Base-by-base conservation (phyloP, 2,797 vertebrate genomes). In the Chiloscyllium punctatum region DNA sequence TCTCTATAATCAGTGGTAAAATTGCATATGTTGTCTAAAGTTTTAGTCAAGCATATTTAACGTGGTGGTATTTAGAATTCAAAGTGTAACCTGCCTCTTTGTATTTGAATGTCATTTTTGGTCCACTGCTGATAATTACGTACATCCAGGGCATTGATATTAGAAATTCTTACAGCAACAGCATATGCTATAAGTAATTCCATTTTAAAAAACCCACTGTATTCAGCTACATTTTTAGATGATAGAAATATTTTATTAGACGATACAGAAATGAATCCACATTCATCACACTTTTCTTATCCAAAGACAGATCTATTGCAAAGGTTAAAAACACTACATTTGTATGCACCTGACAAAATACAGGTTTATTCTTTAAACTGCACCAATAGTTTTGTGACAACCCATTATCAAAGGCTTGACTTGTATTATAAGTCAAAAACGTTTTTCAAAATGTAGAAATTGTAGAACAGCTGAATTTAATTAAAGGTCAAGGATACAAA, bases 261-360 rank as follows among this genome's bases (percentile, higher is more conserved):
- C n/a, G 57, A 91, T 62, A 21, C 53, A 91, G 88, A 62, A 91
- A 92, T 21, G 97, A 74, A 7, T 69, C 48, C 27, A 48, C 15
- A 16, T 74, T 48, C 51, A 92, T 92, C 62, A 77, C 25, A 30
- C 23, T 74, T 69, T 48, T 77, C 68, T 74, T 53, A 30, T 51
- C 94, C 68, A 95, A 72, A 74, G 94, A 37, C 72, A 53, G 92
- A 94, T 74, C 69, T 18, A 74, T 30, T 74, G 42, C 48, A 18
- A 94, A 74, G 94, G 88, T 77, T 74, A 95, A 72, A 95, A 95
- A 77, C 74, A 53, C 71, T 74, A 30, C n/a, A 74, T 95, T 95
- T 53, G 27, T 27, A 37, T 53, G 37, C 94, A 51, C 71, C 71
- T 94, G 94, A 51, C 69, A 94, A 94, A 71, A 94, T 72, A 74